These are phyloP conservation scores for Andrena cerasifolii DNA, from an alignment of 1,140 invertebrate species.

Conservation along the genomic window DNA sequence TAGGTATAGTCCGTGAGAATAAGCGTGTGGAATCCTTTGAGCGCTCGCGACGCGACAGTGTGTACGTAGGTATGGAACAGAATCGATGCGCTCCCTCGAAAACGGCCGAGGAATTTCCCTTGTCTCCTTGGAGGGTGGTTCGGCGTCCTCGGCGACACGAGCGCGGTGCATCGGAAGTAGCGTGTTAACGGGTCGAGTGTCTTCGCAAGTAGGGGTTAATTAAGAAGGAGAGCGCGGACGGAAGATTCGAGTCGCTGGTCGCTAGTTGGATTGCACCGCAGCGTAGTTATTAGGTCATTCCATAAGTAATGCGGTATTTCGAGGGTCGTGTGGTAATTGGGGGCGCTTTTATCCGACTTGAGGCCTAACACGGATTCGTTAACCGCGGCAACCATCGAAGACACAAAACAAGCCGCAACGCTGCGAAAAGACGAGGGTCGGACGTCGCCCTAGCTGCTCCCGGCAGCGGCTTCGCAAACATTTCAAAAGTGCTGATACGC, in stretches of 20 bases:
- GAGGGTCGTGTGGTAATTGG: too few relatives aligned
- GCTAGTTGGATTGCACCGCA: constrained; percentile 15
- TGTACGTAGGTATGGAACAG: not conserved
- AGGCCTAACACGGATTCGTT: constrained; percentile 7
- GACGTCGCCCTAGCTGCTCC: not conserved
- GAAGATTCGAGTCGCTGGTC: constrained; percentile 50
- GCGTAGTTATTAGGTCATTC: constrained; percentile 58
- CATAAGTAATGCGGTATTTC: constrained; percentile 7
- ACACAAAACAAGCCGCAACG: not conserved
- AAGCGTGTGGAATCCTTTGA: not conserved
- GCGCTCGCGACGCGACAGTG: not conserved
- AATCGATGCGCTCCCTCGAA: not conserved
- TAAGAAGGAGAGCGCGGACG: constrained; percentile 56
- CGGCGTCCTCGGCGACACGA: not conserved
- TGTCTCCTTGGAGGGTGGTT: too few relatives aligned
- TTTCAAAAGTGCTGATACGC: constrained; percentile 47
- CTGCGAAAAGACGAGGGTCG: constrained; percentile 9
- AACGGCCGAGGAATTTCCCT: not conserved
- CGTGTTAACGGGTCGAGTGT: constrained; percentile 70
- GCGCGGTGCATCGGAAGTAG: constrained; percentile 60
- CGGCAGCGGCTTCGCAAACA: not conserved
- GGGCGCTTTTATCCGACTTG: too few relatives aligned
- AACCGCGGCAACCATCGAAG: not conserved
- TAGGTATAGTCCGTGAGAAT: constrained; percentile 5
- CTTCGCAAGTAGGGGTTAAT: constrained; percentile 66